phyloP scores from a whole-genome alignment of 2,113 vertebrate genomes.

The Ammospiza caudacuta region DNA sequence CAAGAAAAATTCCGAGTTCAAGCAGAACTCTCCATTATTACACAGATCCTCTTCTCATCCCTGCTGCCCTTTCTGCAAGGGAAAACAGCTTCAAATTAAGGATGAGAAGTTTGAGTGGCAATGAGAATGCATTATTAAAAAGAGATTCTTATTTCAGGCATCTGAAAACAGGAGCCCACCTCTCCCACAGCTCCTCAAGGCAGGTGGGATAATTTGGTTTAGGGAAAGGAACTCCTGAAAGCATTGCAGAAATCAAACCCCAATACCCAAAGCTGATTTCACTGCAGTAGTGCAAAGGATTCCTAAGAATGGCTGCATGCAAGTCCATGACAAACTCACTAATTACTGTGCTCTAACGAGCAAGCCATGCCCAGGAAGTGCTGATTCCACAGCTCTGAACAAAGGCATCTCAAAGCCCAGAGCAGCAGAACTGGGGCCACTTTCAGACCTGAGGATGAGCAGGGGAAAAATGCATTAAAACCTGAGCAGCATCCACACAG shows the following conservation, averaged over 20 bases:
- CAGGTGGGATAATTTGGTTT: background rate
- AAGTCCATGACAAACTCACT: background rate
- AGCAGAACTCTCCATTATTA: background rate
- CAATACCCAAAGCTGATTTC: background rate
- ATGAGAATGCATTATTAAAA: background rate
- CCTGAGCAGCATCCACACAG: background rate
- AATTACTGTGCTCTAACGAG: conserved; percentile 18
- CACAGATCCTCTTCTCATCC: background rate
- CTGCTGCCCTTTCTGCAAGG: background rate
- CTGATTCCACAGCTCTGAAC: background rate
- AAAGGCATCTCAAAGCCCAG: background rate
- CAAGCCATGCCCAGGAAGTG: background rate
- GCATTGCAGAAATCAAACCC: background rate
- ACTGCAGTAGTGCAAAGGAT: background rate
- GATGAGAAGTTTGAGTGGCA: background rate
- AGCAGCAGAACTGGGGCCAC: background rate
- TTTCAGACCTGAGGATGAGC: background rate
- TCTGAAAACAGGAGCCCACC: background rate
- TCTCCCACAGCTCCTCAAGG: background rate
- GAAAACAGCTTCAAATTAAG: background rate
- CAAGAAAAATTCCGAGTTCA: background rate
- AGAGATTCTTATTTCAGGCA: background rate
- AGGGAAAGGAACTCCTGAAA: background rate
- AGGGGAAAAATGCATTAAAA: background rate
- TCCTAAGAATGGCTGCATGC: background rate